These are phyloP conservation scores for Sus cebifrons DNA, from an alignment of 2,797 vertebrate genomes.

Conservation along the genomic window DNA sequence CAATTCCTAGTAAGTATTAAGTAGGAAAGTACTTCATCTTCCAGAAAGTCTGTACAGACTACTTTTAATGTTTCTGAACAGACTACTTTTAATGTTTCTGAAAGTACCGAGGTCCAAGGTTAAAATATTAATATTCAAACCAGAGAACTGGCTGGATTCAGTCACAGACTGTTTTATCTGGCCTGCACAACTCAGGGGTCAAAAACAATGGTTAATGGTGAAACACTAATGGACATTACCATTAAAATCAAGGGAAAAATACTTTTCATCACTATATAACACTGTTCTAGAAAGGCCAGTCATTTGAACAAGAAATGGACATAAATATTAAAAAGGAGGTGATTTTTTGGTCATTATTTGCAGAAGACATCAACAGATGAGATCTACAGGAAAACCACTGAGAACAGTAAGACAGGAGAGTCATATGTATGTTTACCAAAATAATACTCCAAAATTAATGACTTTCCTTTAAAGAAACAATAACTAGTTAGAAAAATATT, in stretches of 20 bases:
- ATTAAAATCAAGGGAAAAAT: not conserved
- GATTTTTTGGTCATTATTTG: not conserved
- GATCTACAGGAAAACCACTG: not conserved
- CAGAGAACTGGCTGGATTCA: not conserved
- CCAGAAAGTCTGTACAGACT: not conserved
- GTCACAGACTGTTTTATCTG: constrained; percentile 3
- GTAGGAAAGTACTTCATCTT: not conserved
- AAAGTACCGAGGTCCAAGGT: not conserved
- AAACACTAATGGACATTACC: not conserved
- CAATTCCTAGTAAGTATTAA: not conserved
- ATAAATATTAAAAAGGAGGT: not conserved
- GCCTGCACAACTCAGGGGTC: not conserved
- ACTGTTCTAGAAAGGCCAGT: not conserved
- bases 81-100: not conserved
- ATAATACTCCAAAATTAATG: not conserved
- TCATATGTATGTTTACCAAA: not conserved
- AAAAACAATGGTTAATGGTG: not conserved
- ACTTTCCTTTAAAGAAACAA: constrained; percentile 9
- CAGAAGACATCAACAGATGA: not conserved
- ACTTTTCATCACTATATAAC: not conserved
- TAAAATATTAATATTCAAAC: constrained; percentile 15
- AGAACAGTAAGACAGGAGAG: not conserved
- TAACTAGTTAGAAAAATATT: constrained; percentile 16
- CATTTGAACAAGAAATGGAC: not conserved
- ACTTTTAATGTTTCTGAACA: not conserved